A percentile compares a stretch with the other conserved stretches of the same genome.
Evolutionary conservation across 2,113 vertebrate species (phyloP).

Genomic region (Oceanites oceanicus): DNA sequence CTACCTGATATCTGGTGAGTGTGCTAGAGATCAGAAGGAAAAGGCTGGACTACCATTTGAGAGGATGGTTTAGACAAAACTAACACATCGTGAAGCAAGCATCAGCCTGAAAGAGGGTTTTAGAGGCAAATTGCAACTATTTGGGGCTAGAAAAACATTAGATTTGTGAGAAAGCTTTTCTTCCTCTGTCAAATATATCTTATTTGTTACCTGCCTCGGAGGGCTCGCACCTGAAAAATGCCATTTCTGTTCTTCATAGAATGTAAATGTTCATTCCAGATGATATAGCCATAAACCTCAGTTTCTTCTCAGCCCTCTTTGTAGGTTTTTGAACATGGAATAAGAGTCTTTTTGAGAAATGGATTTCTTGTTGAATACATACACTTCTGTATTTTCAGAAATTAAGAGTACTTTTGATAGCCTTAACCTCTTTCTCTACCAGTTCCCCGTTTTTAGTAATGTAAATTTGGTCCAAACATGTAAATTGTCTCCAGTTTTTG

Average conservation of each 20-base stretch:
- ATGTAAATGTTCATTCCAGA: background rate
- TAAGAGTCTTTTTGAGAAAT: background rate
- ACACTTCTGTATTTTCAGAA: background rate
- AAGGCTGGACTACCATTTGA: background rate
- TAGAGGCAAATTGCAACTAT: background rate
- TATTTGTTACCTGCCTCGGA: constrained; percentile 35
- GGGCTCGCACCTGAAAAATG: background rate
- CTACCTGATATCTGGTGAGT: background rate
- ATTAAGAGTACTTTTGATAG: background rate
- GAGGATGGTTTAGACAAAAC: background rate
- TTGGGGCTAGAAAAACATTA: background rate
- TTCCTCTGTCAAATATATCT: constrained; percentile 12
- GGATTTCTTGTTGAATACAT: background rate
- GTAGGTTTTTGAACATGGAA: background rate
- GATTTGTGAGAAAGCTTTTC: constrained; percentile 10
- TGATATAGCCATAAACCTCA: background rate
- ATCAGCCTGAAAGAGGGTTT: background rate
- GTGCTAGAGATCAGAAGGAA: background rate
- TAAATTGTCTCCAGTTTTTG: background rate
- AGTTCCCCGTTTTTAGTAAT: background rate
- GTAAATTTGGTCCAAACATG: background rate
- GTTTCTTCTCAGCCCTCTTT: background rate
- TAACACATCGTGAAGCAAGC: background rate
- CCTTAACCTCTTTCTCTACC: background rate
- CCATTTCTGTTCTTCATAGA: background rate